Base-by-base conservation (phyloP, 1,140 invertebrate species). In the Hormaphis cornu region DNA sequence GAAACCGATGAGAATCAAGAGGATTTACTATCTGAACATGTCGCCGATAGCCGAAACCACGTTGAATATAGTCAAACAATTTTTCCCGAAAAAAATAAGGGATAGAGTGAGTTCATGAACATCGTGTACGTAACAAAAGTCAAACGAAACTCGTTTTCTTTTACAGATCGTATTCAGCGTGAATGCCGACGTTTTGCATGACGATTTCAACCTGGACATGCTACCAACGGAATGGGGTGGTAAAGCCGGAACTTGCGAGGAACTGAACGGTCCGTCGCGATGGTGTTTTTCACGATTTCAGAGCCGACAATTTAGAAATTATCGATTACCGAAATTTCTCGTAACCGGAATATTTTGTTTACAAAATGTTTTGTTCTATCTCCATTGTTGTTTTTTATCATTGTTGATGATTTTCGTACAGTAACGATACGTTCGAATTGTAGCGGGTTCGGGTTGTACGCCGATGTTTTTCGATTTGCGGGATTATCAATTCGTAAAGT, bases 171-270 rank as follows among this genome's bases (percentile, higher is more conserved):
- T 63, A 33, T 48, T 71, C 22, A 50, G 54, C 20, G 28, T 33
- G 1, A 66, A 8, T 44, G 20, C 37, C 1, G 48, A 71, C 42
- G 8, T 30, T 35, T 44, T 71, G 4, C 48, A 33, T 5, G 59
- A 54, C 7, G n/a, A 46, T 2, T 63, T 35, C 20, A 58, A 58
- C 18, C 20, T 71, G 14, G 70, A 71, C 14, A 53, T 71, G 35
- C 16, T 71, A 30, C 70, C 70, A 28, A 40, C 52, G 0, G 70
- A 71, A 42, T 71, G 59, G 56, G 70, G 70, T 28, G 70, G 70
- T 22, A 63, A 71, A 50, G 61, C 61, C 22, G 61, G 61, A 16
- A 66, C 6, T 22, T 16, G 48, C 26, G 61, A 33, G 20, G 28
- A 30, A 48, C 44, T 66, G 8, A 66, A 16, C 40, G n/a, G n/a